Evolutionary conservation across 2,113 vertebrate genomes (phyloP).

Genomic region (Gopherus flavomarginatus): DNA sequence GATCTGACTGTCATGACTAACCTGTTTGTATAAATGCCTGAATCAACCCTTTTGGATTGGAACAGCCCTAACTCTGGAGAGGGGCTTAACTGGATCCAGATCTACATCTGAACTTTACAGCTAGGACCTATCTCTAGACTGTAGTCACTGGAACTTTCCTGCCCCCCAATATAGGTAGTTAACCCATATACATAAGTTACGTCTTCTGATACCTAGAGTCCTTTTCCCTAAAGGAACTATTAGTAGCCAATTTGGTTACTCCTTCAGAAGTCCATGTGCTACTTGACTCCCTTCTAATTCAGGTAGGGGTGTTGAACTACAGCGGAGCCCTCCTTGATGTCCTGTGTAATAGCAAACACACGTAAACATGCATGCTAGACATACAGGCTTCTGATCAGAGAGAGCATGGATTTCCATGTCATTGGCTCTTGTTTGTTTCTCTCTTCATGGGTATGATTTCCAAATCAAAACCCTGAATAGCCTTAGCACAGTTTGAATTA

Average conservation of each 20-base stretch:
- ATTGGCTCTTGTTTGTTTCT: not conserved
- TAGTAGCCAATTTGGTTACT: not conserved
- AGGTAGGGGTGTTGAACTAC: not conserved
- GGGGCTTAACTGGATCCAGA: not conserved
- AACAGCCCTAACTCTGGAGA: not conserved
- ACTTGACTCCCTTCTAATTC: not conserved
- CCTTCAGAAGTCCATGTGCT: not conserved
- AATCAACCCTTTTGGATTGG: not conserved
- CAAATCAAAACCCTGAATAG: conserved; percentile 9
- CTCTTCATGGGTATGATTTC: not conserved
- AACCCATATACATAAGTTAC: accelerated
- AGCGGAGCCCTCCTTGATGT: accelerated
- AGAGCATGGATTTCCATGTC: not conserved
- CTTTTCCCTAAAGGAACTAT: not conserved
- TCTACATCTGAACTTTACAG: not conserved
- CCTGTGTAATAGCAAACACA: not conserved
- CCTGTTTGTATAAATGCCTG: not conserved
- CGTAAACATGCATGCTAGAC: not conserved
- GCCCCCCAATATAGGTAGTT: not conserved
- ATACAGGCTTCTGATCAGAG: not conserved
- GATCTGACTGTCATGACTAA: not conserved
- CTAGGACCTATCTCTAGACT: not conserved
- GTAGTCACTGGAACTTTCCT: not conserved
- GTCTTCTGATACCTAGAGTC: not conserved
- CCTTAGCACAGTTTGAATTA: conserved; percentile 61